Evolutionary conservation across 1,140 invertebrate genomes (phyloP).

Genomic region (Lanistes nyassanus): DNA sequence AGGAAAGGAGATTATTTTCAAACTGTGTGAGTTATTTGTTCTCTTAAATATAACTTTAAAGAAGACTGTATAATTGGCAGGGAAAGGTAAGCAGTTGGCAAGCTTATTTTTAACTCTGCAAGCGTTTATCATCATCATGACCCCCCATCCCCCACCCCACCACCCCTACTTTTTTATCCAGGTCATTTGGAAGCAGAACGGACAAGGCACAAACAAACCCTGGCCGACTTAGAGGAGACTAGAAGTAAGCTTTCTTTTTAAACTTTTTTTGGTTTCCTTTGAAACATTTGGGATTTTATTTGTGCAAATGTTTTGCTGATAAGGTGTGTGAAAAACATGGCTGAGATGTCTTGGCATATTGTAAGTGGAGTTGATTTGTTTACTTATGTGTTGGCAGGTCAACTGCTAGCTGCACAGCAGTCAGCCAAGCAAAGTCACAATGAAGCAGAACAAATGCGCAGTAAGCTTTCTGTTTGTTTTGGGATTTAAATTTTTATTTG

Average conservation of each 20-base stretch:
- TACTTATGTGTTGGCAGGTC: constrained; percentile 39
- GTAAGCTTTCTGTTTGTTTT: constrained; percentile 53
- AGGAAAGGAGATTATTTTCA: too few relatives aligned
- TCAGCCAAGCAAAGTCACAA: constrained; percentile 60
- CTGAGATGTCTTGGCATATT: too few relatives aligned
- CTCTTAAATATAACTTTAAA: too few relatives aligned
- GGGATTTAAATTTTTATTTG: neutral
- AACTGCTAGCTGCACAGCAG: constrained; percentile 53
- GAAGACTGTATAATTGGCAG: too few relatives aligned
- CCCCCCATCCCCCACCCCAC: too few relatives aligned
- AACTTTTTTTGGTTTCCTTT: neutral
- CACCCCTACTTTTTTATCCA: constrained; percentile 41
- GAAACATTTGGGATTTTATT: too few relatives aligned
- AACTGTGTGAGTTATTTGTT: too few relatives aligned
- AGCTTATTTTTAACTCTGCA: too few relatives aligned
- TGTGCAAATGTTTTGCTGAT: too few relatives aligned
- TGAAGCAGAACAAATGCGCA: constrained; percentile 59
- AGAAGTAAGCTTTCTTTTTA: constrained; percentile 46
- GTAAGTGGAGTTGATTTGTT: neutral
- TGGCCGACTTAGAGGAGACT: constrained; percentile 46
- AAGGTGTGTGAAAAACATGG: too few relatives aligned
- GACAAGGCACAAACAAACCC: constrained; percentile 44
- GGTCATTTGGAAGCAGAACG: constrained; percentile 53
- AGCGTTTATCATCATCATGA: too few relatives aligned
- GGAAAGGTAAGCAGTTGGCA: too few relatives aligned